Evolutionary conservation across 2,113 vertebrate species (phyloP).

Genomic region (Narcine bancroftii): DNA sequence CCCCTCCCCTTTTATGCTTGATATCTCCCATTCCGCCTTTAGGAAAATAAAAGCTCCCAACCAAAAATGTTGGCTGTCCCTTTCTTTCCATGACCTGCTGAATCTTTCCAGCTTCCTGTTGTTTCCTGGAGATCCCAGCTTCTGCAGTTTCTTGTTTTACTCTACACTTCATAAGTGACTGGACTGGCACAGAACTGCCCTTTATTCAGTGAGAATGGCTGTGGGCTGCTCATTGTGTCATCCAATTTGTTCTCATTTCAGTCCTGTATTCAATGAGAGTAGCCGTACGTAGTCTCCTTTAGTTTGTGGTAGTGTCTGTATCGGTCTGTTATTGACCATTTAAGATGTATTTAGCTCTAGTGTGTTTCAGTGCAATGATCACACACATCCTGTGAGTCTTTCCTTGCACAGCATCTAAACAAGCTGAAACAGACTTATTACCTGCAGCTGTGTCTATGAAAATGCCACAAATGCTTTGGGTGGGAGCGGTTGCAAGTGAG

Average conservation of each 20-base stretch:
- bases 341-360: not conserved
- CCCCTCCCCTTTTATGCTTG: too few relatives aligned
- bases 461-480: constrained; percentile 61
- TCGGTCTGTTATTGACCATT: not conserved
- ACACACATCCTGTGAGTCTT: constrained; percentile 33
- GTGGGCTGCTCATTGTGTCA: not conserved
- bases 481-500: constrained; percentile 53
- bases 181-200: too few relatives aligned
- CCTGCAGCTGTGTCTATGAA: constrained; percentile 44
- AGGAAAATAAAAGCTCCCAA: too few relatives aligned
- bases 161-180: not conserved
- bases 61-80: too few relatives aligned
- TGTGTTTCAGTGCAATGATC: not conserved
- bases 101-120: too few relatives aligned
- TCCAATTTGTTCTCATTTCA: too few relatives aligned
- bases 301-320: not conserved
- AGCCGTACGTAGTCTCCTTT: not conserved
- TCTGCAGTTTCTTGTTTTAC: too few relatives aligned
- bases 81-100: too few relatives aligned
- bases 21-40: too few relatives aligned
- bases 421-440: constrained; percentile 53
- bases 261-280: not conserved
- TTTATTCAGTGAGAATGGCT: too few relatives aligned
- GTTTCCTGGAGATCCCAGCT: too few relatives aligned
- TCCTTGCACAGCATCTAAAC: constrained; percentile 47